A percentile compares a stretch with the other conserved stretches of the same genome.
These are phyloP conservation scores for Tachina grossa DNA, from an alignment of 2,888 invertebrate species.

Conservation along the genomic window DNA sequence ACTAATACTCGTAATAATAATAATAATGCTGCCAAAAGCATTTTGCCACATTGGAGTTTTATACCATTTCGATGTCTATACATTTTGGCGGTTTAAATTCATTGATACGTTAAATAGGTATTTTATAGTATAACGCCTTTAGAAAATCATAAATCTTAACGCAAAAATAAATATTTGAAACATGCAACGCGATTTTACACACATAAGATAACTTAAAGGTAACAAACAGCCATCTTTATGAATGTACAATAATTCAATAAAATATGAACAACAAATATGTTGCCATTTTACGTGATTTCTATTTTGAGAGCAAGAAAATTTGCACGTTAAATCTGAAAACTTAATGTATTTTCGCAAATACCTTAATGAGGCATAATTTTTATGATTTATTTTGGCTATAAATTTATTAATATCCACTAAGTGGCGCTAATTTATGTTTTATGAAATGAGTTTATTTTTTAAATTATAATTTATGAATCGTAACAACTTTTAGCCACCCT, in stretches of 20 bases:
- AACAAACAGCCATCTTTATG: conserved; percentile 1
- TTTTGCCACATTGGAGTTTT: conserved; percentile 12
- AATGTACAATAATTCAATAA: conserved; percentile 58
- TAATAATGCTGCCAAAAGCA: conserved; percentile 51
- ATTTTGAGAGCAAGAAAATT: conserved; percentile 8
- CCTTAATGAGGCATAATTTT: conserved; percentile 31
- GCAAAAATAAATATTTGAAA: conserved; percentile 18
- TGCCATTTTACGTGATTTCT: conserved; percentile 58
- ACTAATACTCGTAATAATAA: background rate
- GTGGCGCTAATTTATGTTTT: conserved; percentile 12
- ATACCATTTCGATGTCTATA: conserved; percentile 9
- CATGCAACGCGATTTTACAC: conserved; percentile 15
- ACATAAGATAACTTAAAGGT: background rate
- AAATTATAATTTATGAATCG: conserved; percentile 29
- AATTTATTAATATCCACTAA: conserved; percentile 42
- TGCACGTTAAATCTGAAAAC: conserved; percentile 5
- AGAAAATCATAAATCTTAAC: conserved; percentile 68
- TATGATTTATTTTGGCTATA: conserved; percentile 57
- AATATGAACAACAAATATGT: conserved; percentile 61
- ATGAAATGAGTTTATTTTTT: conserved; percentile 21
- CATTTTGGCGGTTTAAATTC: conserved; percentile 56
- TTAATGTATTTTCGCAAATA: conserved; percentile 29
- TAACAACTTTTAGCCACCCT: background rate
- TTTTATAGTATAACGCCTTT: conserved; percentile 68
- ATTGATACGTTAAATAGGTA: conserved; percentile 69